A percentile compares a stretch with the other conserved stretches of the same genome.
Evolutionary conservation across 1,140 invertebrate species (phyloP).

Genomic region (Mya arenaria): DNA sequence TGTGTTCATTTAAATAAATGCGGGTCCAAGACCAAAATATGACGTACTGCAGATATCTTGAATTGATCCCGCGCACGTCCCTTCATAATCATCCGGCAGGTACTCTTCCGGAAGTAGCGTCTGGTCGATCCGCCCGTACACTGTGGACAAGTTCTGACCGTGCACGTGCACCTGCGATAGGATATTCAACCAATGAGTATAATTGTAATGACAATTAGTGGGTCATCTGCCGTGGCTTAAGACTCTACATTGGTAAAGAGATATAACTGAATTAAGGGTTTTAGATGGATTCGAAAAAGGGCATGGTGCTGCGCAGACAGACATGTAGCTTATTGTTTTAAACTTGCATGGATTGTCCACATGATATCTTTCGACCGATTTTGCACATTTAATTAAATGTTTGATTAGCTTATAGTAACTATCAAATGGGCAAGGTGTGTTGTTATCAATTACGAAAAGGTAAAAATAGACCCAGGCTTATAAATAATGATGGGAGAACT

Average conservation of each 20-base stretch:
- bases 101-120: constrained; percentile 52
- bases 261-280: neutral
- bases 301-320: neutral
- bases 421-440: too few relatives aligned
- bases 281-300: neutral
- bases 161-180: constrained; percentile 42
- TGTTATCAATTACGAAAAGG: too few relatives aligned
- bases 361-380: too few relatives aligned
- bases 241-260: neutral
- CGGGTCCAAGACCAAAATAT: neutral
- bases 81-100: constrained; percentile 53
- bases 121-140: constrained; percentile 52
- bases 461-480: too few relatives aligned
- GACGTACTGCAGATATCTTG: constrained; percentile 47
- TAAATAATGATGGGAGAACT: too few relatives aligned
- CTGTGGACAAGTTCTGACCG: constrained; percentile 43
- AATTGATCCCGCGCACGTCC: constrained; percentile 36
- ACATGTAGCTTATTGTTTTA: neutral
- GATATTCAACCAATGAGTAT: neutral
- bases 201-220: neutral
- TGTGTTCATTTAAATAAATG: neutral
- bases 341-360: too few relatives aligned
- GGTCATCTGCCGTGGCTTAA: neutral
- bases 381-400: too few relatives aligned
- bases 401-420: too few relatives aligned